These are phyloP conservation scores for Brachyptera putata DNA, from an alignment of 2,888 invertebrate species.

Conservation along the genomic window DNA sequence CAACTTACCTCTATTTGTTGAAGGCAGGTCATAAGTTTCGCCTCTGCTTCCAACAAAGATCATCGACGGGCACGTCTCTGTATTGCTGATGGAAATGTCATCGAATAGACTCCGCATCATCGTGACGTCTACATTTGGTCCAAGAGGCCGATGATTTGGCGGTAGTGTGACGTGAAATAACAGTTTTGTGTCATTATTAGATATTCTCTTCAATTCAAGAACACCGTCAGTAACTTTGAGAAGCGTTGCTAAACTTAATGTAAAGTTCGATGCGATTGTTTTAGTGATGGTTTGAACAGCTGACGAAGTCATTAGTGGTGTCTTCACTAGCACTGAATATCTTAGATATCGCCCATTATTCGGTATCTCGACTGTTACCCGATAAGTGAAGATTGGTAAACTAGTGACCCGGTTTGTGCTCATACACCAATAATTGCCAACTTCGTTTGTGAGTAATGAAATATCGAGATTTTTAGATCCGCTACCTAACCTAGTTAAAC, in stretches of 20 bases:
- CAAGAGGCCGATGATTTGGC: neutral
- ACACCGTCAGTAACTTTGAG: neutral
- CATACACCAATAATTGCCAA: slow-evolving; percentile 12
- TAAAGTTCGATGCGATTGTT: neutral
- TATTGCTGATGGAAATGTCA: neutral
- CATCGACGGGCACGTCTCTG: neutral
- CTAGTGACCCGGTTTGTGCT: neutral
- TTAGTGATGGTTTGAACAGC: too few species aligned
- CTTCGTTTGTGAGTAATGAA: neutral
- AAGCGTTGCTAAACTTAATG: neutral
- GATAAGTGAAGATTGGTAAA: neutral
- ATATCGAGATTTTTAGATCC: neutral
- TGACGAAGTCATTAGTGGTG: too few species aligned
- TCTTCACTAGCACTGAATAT: neutral
- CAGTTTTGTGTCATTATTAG: neutral
- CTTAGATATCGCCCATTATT: neutral
- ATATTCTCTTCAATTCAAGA: neutral
- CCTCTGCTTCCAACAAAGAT: neutral
- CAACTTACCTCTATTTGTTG: too few species aligned
- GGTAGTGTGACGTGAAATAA: neutral
- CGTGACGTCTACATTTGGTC: neutral
- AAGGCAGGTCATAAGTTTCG: neutral
- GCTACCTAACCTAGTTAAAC: neutral
- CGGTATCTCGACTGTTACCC: neutral
- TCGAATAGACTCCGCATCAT: neutral